Conservation (phyloP, 2,888 invertebrate species). For the Smittia sp. region DNA sequence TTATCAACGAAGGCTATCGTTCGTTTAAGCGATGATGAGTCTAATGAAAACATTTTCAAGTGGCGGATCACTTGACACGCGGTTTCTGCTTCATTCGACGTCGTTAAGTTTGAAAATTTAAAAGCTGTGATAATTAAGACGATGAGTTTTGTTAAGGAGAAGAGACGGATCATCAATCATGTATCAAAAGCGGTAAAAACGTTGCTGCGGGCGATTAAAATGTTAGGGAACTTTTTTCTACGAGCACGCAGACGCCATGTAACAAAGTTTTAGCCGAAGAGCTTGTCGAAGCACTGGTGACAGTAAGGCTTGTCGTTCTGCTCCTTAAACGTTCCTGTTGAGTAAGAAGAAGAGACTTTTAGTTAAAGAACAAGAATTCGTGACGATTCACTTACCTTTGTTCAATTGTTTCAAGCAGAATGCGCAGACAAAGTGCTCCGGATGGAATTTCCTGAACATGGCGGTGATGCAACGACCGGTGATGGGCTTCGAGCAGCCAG, state of each 20-base stretch:
- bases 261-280: conserved; percentile 71
- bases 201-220: not conserved
- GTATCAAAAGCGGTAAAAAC: conserved; percentile 13
- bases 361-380: not conserved
- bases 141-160: not conserved
- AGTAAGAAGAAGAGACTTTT: not conserved
- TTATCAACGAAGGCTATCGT: not conserved
- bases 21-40: not conserved
- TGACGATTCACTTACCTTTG: conserved; percentile 60
- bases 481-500: conserved; percentile 96
- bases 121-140: not conserved
- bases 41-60: not conserved
- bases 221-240: not conserved
- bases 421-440: conserved; percentile 99
- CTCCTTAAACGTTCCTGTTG: conserved; percentile 90
- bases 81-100: no score
- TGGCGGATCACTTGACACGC: no score
- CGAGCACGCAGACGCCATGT: not conserved
- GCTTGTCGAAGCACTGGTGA: conserved; percentile 94
- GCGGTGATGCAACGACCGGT: conserved; percentile 97
- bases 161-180: conserved; percentile 3
- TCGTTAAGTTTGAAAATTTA: not conserved
- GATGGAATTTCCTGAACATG: conserved; percentile 98
- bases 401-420: conserved; percentile 97
- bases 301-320: conserved; percentile 99